These are phyloP conservation scores for Prenolepis imparis DNA, from an alignment of 2,888 invertebrate genomes.

Conservation along the genomic window DNA sequence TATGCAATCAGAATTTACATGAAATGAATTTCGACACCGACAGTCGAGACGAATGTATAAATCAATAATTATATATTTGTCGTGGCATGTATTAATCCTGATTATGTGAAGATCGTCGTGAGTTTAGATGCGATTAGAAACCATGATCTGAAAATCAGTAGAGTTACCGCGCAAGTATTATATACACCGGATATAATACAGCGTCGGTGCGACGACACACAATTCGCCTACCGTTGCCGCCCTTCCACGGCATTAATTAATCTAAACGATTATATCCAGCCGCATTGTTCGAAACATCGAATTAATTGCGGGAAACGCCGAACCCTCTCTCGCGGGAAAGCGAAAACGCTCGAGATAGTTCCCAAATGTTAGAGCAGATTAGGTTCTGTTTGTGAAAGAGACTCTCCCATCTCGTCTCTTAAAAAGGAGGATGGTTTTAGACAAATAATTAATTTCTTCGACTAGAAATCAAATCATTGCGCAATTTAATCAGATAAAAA, in stretches of 20 bases:
- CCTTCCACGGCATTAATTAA: conserved; percentile 81
- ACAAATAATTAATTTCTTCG: conserved; percentile 70
- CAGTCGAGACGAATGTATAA: neutral
- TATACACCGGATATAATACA: conserved; percentile 2
- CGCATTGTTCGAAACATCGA: conserved; percentile 81
- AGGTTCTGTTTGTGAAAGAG: conserved; percentile 3
- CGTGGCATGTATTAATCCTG: conserved; percentile 32
- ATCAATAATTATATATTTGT: conserved; percentile 5
- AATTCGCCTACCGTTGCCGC: conserved; percentile 56
- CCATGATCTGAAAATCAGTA: conserved; percentile 62
- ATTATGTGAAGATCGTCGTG: conserved; percentile 32
- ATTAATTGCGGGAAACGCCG: conserved; percentile 78
- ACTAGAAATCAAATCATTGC: conserved; percentile 15
- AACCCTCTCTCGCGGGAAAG: conserved; percentile 55
- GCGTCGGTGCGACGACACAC: conserved; percentile 38
- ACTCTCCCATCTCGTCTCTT: conserved; percentile 39
- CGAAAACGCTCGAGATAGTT: conserved; percentile 61
- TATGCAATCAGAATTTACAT: neutral
- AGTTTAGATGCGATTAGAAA: conserved; percentile 52
- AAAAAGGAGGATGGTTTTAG: conserved; percentile 52
- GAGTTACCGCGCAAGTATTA: conserved; percentile 42
- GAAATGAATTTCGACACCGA: neutral
- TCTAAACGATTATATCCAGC: conserved; percentile 81
- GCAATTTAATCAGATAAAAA: conserved; percentile 2
- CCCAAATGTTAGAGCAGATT: conserved; percentile 30